Evolutionary conservation across 2,888 invertebrate species (phyloP).

Genomic region (Teleogryllus oceanicus): DNA sequence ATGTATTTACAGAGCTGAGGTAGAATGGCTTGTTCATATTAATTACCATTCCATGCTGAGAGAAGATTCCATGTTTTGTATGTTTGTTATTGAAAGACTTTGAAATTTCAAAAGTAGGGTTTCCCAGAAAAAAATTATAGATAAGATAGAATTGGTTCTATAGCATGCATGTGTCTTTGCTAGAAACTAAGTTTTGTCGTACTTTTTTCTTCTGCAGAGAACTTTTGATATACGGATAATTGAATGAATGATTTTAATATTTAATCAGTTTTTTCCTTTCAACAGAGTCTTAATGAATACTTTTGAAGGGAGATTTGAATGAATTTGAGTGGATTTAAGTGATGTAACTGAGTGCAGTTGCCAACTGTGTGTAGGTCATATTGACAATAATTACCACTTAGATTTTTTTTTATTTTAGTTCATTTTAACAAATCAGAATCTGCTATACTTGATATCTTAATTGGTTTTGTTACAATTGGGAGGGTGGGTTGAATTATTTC

Average conservation of each 20-base stretch:
- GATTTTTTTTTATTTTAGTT: not conserved
- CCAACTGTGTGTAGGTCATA: not conserved
- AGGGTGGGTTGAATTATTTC: not conserved
- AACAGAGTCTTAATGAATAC: not conserved
- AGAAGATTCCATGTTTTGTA: not conserved
- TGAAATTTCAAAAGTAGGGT: not conserved
- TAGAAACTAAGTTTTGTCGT: not conserved
- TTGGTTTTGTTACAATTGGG: not conserved
- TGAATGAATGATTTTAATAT: not conserved
- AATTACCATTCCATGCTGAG: not conserved
- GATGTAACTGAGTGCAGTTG: not conserved
- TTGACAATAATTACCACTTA: not conserved
- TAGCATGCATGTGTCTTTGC: slow-evolving; percentile 6
- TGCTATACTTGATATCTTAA: too few relatives aligned
- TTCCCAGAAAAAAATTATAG: not conserved
- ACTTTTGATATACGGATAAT: not conserved
- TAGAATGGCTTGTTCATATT: not conserved
- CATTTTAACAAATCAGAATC: not conserved
- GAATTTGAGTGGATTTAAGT: not conserved
- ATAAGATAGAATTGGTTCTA: not conserved
- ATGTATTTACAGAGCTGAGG: too few relatives aligned
- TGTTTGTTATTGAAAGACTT: not conserved
- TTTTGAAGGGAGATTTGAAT: not conserved
- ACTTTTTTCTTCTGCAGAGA: not conserved
- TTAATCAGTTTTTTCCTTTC: not conserved